Conservation (phyloP, 2,888 invertebrate species). For the Ferdinandea cuprea region DNA sequence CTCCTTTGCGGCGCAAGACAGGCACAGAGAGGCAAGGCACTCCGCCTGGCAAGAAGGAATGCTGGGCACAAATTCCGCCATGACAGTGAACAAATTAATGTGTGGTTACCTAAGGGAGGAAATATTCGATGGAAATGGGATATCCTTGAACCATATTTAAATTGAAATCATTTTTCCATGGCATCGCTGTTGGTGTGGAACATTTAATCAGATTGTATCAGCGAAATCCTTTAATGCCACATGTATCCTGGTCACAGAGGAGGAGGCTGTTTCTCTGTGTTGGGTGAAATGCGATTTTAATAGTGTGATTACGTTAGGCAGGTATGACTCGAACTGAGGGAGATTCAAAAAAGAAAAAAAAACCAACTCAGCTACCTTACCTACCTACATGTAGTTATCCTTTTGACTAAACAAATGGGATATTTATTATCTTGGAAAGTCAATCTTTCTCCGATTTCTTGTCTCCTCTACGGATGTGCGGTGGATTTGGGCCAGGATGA, state of each 20-base stretch:
- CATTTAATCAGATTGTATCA: slow-evolving; percentile 71
- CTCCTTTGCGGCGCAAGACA: not conserved
- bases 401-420: slow-evolving; percentile 60
- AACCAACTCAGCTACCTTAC: no score
- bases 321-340: slow-evolving; percentile 40
- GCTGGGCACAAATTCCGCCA: slow-evolving; percentile 47
- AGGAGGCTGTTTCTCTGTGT: slow-evolving; percentile 15
- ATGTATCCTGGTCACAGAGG: slow-evolving; percentile 38
- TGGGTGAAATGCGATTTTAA: slow-evolving; percentile 65
- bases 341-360: no score
- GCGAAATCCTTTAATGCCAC: slow-evolving; percentile 67
- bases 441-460: slow-evolving; percentile 55
- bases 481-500: slow-evolving; percentile 19
- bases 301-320: slow-evolving; percentile 62
- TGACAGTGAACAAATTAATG: slow-evolving; percentile 46
- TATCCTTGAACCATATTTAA: slow-evolving; percentile 62
- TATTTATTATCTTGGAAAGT: slow-evolving; percentile 66
- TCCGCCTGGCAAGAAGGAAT: slow-evolving; percentile 29
- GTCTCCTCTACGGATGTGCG: not conserved
- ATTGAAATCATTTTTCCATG: slow-evolving; percentile 63
- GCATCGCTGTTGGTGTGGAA: slow-evolving; percentile 30
- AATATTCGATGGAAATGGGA: not conserved
- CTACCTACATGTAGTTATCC: not conserved
- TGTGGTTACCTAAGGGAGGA: not conserved
- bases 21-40: no score